Conservation (phyloP, 2,113 vertebrate genomes). For the Poeciliopsis occidentalis region DNA sequence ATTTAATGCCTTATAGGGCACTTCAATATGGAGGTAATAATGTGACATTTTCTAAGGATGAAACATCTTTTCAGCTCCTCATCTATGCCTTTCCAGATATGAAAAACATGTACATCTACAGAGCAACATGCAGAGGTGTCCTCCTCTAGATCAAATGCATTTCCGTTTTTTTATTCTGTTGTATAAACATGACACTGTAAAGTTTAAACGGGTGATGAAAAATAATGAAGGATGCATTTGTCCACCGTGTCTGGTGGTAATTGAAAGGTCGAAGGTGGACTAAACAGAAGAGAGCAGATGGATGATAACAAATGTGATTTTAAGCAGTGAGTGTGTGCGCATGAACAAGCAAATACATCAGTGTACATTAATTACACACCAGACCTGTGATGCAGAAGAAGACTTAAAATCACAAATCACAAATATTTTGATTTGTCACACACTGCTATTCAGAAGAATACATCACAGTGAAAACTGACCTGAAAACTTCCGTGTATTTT, state of each 20-base stretch:
- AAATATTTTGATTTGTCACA: not conserved
- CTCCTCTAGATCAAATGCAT: constrained; percentile 6
- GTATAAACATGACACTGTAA: constrained; percentile 4
- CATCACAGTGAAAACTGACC: constrained; percentile 13
- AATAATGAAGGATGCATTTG: constrained; percentile 39
- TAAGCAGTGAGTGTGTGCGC: not conserved
- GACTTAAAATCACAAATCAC: constrained; percentile 27
- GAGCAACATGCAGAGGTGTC: constrained; percentile 11
- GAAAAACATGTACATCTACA: constrained; percentile 12
- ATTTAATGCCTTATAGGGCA: constrained; percentile 15
- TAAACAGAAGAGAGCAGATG: constrained; percentile 51
- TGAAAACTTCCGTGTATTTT: constrained; percentile 9
- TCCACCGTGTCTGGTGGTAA: constrained; percentile 45
- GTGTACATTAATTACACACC: constrained; percentile 53
- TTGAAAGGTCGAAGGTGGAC: constrained; percentile 52
- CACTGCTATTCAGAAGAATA: not conserved
- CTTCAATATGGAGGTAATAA: constrained; percentile 32
- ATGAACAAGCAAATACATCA: not conserved
- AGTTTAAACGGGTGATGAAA: constrained; percentile 50
- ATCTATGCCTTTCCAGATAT: constrained; percentile 22
- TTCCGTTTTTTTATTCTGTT: constrained; percentile 10
- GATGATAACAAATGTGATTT: constrained; percentile 46
- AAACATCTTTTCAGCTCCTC: constrained; percentile 29
- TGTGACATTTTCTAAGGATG: constrained; percentile 8
- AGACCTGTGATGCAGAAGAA: constrained; percentile 44